Evolutionary conservation across 2,113 vertebrate species (phyloP), one percentile per base, ranked within the genome.

Genomic region (Excalfactoria chinensis): DNA sequence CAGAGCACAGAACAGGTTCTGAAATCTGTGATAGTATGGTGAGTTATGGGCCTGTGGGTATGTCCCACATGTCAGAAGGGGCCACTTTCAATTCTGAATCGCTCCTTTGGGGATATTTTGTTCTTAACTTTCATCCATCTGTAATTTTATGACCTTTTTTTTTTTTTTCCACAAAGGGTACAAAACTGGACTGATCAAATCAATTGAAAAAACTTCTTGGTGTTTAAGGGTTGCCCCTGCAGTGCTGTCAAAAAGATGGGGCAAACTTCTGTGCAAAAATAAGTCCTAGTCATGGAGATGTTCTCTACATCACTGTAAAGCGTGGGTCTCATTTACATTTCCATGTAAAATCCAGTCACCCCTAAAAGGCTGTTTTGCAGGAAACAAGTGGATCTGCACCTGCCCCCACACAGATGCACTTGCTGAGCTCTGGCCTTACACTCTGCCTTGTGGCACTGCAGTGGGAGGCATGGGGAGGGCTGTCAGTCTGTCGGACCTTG

Each of bases 351-450:
- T 44, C 46, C 74, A 64, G 35, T 32, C 20, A 56, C 43, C 40
- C 28, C 69, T 80, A 7, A n/a, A 68, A 81, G 48, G 12, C 16
- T 37, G 9, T 66, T 84, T 92, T 72, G 16, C 37, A 67, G 59
- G 69, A 43, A 60, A 49, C 56, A n/a, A 68, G 35, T 62, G 72
- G 5, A 5, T 12, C 40, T 62, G 58, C 95, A 94, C 74, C 93
- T 92, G 96, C 81, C 86, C 53, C 62, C 84, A 41, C 28, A 9
- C 30, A 13, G 8, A 19, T 12, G 43, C 86, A 55, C 84, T 86
- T 79, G 73, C 53, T 86, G 18, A 35, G 3, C 69, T 67, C 63
- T 40, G 2, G 80, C 30, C 28, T 5, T 53, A 34, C 6, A 0
- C 34, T 84, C 28, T 68, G 4, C 9, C 72, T 66, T 48, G 30